Percentiles rank a stretch among this genome's conserved stretches.
Conservation (phyloP, 2,113 vertebrate genomes). For the Aphyosemion australe region DNA sequence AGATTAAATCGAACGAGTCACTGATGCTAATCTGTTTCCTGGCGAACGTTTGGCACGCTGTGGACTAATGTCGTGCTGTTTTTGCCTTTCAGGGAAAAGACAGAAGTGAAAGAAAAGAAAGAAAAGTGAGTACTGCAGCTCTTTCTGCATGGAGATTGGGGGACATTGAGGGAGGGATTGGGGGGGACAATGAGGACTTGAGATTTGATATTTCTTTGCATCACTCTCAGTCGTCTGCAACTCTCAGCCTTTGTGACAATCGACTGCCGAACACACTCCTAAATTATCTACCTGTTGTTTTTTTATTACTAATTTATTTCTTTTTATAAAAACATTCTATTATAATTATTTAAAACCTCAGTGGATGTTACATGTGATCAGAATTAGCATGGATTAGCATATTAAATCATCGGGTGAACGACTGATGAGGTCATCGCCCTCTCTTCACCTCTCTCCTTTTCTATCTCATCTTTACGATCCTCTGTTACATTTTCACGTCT, state of each 20-base stretch:
- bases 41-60: conserved; percentile 27
- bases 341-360: neutral
- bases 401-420: conserved; percentile 48
- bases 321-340: neutral
- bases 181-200: conserved; percentile 44
- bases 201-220: conserved; percentile 47
- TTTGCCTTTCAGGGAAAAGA: conserved; percentile 89
- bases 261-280: neutral
- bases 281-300: neutral
- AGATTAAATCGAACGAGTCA: conserved; percentile 35
- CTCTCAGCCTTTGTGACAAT: conserved; percentile 10
- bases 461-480: conserved; percentile 53
- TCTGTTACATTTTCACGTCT: conserved; percentile 39
- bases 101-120: conserved; percentile 87
- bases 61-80: conserved; percentile 49
- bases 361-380: conserved; percentile 15
- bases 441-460: conserved; percentile 31
- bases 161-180: conserved; percentile 17
- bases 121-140: conserved; percentile 90
- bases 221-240: conserved; percentile 19
- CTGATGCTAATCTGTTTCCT: conserved; percentile 55
- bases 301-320: conserved; percentile 1
- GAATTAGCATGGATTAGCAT: conserved; percentile 22
- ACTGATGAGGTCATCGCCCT: conserved; percentile 53
- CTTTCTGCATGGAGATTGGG: conserved; percentile 51